Base-by-base conservation (phyloP, 2,888 invertebrate species). In the Prenolepis imparis region DNA sequence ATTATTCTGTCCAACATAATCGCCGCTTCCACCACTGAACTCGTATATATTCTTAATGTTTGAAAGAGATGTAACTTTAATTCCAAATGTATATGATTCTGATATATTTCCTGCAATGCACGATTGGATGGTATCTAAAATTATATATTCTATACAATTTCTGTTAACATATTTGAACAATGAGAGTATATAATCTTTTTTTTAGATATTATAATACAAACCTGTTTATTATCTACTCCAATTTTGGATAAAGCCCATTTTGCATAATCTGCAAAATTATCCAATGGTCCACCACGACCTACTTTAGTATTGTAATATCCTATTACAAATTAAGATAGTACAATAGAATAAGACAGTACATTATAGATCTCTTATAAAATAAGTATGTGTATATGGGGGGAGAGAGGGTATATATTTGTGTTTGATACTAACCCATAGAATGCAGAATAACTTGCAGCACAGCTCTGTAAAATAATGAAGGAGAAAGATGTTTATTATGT, bases 1-100 rank as follows among this genome's bases (percentile, higher is more conserved):
- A 97, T 95, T 61, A 98, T 94, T 90, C 98, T 96, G 94, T 99
- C 99, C 78, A 98, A 95, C 84, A 98, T 95, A 91, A 99, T 97
- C 3, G 98, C 95, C 89, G 96, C 96, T 94, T 99, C 99, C 24
- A 99, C 95, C 28, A 97, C 96, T 24, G 98, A 97, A 0, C 98
- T 97, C 88, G 98, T 95, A 84, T 96, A 96, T 91, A 97, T 96
- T 86, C 98, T 96, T 63, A 98, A 92, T 89, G 98, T 96, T 95
- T 98, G 98, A 94, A 98, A 98, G 74, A 97, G 92, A 87, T 97
- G 96, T 80, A 98, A 95, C 92, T 96, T 96, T 91, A 96, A 95
- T 93, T 96, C 95, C 59, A 96, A 95, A 11, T 91, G 66, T n/a
- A 93, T 88, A 89, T 96, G 95, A 1, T 92, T 88, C 8, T 92